A percentile compares a stretch with the other conserved stretches of the same genome.
These are phyloP conservation scores for Zaprionus nigranus DNA, from an alignment of 1,140 invertebrate genomes.

Conservation along the genomic window DNA sequence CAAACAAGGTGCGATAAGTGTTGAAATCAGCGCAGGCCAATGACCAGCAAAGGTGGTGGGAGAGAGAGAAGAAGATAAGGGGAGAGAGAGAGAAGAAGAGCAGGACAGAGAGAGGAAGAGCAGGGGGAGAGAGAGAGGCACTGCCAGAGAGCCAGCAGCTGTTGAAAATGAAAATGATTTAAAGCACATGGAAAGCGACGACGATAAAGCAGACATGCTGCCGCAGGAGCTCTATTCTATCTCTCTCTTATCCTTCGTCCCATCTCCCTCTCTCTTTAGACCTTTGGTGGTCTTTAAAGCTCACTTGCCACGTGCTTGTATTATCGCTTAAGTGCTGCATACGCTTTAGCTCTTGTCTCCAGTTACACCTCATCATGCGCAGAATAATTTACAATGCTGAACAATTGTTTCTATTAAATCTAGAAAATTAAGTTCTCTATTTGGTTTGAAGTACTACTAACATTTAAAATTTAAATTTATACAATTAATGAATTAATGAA, in stretches of 20 bases:
- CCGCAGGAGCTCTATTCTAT: not conserved
- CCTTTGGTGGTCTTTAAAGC: slow-evolving; percentile 51
- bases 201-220: not conserved
- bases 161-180: slow-evolving; percentile 82
- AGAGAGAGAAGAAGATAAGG: not conserved
- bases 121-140: too few species aligned
- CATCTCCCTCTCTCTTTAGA: not conserved
- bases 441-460: too few species aligned
- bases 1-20: slow-evolving; percentile 82
- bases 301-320: slow-evolving; percentile 20
- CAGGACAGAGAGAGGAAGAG: not conserved
- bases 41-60: slow-evolving; percentile 47
- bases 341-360: not conserved
- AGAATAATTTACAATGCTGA: not conserved
- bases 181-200: slow-evolving; percentile 62
- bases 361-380: not conserved
- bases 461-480: too few species aligned
- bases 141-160: slow-evolving; percentile 45
- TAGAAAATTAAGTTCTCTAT: too few species aligned
- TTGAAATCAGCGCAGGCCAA: slow-evolving; percentile 78
- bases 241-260: not conserved
- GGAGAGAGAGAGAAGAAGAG: not conserved
- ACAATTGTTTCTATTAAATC: too few species aligned
- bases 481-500: too few species aligned
- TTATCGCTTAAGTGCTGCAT: slow-evolving; percentile 9